Evolutionary conservation across 2,888 invertebrate species (phyloP).

Genomic region (Itoplectis maculator): DNA sequence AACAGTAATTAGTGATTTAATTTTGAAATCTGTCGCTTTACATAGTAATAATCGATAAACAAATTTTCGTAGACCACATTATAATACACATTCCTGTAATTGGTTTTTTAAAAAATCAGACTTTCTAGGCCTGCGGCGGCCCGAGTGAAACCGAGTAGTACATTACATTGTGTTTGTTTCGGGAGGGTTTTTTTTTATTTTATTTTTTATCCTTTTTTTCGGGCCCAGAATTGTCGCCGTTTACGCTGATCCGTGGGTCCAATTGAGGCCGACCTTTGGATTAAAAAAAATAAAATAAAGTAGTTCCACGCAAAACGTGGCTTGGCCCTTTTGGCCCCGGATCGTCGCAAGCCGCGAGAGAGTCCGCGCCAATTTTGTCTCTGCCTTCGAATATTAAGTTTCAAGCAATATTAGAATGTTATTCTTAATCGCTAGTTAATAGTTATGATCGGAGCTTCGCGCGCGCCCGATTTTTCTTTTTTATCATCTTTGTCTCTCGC

Average conservation of each 20-base stretch:
- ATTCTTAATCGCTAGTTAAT: slow-evolving; percentile 57
- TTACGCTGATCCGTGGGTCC: slow-evolving; percentile 79
- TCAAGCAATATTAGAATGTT: slow-evolving; percentile 60
- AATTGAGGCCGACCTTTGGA: slow-evolving; percentile 19
- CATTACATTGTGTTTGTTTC: slow-evolving; percentile 65
- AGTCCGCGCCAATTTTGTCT: slow-evolving; percentile 61
- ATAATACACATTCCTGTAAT: slow-evolving; percentile 82
- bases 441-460: slow-evolving; percentile 55
- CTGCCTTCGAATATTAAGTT: slow-evolving; percentile 52
- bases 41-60: slow-evolving; percentile 82
- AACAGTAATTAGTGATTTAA: slow-evolving; percentile 81
- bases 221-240: slow-evolving; percentile 80
- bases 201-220: too few relatives aligned
- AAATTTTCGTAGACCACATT: slow-evolving; percentile 80
- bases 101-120: slow-evolving; percentile 84
- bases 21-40: slow-evolving; percentile 83
- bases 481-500: slow-evolving; percentile 46
- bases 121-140: slow-evolving; percentile 82
- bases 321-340: slow-evolving; percentile 43
- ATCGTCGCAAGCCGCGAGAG: slow-evolving; percentile 62
- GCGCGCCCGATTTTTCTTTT: slow-evolving; percentile 23
- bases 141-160: slow-evolving; percentile 79
- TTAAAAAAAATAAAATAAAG: slow-evolving; percentile 37
- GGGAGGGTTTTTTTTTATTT: slow-evolving; percentile 34
- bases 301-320: slow-evolving; percentile 17